Evolutionary conservation across 2,797 vertebrate species (phyloP).

Genomic region (Neosilurus mollespiculum): DNA sequence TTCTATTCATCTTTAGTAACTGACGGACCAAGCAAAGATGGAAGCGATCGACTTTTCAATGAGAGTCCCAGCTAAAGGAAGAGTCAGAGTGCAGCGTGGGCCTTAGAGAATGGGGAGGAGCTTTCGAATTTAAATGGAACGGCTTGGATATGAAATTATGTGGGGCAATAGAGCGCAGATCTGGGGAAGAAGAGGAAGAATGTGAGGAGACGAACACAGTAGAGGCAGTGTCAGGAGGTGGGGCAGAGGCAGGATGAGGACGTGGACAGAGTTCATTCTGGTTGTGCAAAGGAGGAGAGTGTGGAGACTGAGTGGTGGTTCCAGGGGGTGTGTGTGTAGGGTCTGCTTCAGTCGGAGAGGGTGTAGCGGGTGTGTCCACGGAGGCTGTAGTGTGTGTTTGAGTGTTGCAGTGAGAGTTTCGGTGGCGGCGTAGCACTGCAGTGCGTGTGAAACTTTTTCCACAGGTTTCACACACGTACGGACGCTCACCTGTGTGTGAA

Average conservation of each 20-base stretch:
- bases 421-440: constrained; percentile 87
- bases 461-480: constrained; percentile 86
- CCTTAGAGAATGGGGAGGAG: neutral
- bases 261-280: neutral
- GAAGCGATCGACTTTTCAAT: neutral
- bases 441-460: constrained; percentile 92
- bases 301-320: neutral
- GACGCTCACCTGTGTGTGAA: constrained; percentile 93
- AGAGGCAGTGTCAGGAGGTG: neutral
- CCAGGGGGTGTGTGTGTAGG: neutral
- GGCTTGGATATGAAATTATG: constrained; percentile 14
- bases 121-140: neutral
- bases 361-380: neutral
- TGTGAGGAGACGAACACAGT: neutral
- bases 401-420: constrained; percentile 76
- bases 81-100: constrained; percentile 7
- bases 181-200: neutral
- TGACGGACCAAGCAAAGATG: neutral
- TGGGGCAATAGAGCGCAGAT: neutral
- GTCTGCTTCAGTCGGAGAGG: neutral
- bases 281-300: neutral
- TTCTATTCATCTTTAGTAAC: neutral
- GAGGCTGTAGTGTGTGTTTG: neutral
- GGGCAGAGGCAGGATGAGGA: neutral
- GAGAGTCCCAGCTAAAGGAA: constrained; percentile 3